Percentiles rank a stretch among this genome's conserved stretches.
Evolutionary conservation across 2,113 vertebrate species (phyloP).

Genomic region (Cyanoderma ruficeps): DNA sequence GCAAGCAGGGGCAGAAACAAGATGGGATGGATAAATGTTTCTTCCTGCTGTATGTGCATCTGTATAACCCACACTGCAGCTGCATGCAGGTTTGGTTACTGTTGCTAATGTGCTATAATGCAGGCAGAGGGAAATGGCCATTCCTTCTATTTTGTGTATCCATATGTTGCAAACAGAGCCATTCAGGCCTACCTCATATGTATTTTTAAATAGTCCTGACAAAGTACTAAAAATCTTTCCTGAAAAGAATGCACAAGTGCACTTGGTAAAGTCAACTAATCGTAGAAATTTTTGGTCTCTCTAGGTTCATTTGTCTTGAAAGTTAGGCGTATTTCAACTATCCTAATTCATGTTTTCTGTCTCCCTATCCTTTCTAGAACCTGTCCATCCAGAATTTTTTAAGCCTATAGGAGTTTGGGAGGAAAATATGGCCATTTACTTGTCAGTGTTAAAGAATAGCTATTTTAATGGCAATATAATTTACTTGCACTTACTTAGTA

Average conservation of each 20-base stretch:
- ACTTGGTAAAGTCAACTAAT: neutral
- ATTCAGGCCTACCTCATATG: neutral
- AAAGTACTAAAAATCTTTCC: neutral
- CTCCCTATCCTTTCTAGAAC: neutral
- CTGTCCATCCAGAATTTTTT: neutral
- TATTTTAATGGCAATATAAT: neutral
- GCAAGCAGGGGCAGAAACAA: neutral
- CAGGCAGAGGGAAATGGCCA: neutral
- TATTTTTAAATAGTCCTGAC: neutral
- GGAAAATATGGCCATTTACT: neutral
- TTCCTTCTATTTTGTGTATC: neutral
- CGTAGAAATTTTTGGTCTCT: neutral
- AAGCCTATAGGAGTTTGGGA: neutral
- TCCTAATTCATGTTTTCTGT: neutral
- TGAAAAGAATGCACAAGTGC: neutral
- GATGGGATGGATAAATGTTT: neutral
- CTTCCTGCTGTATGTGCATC: neutral
- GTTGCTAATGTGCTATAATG: neutral
- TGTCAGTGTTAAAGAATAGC: neutral
- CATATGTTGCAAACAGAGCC: neutral
- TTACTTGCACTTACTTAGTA: neutral
- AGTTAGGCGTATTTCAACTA: neutral
- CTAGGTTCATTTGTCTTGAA: neutral
- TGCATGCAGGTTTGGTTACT: neutral
- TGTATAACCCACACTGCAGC: neutral